Evolutionary conservation across 92 coral and sea anemone genomes (phyloP).

Genomic region (Porites evermanni): DNA sequence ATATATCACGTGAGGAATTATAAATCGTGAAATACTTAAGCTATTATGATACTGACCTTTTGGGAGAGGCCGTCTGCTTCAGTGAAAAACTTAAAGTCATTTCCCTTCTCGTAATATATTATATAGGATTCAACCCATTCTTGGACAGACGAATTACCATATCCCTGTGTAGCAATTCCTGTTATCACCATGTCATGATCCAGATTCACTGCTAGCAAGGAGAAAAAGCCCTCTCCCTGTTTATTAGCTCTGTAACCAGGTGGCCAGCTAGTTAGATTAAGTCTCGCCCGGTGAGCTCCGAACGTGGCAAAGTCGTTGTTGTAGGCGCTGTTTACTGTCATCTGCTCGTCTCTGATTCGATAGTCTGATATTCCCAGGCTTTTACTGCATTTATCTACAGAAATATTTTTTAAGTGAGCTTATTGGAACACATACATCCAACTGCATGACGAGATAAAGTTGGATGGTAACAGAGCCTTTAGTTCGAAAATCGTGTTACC

Average conservation of each 20-base stretch:
- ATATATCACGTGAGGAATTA: no score
- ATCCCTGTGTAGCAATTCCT: conserved; percentile 87
- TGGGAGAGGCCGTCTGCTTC: background rate
- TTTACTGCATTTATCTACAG: conserved; percentile 22
- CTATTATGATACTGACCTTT: background rate
- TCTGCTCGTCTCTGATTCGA: conserved; percentile 72
- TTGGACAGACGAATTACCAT: conserved; percentile 64
- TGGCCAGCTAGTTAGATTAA: conserved; percentile 57
- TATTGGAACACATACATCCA: no score
- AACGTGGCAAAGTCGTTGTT: conserved; percentile 21
- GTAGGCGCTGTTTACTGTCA: conserved; percentile 50
- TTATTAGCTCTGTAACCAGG: conserved; percentile 78
- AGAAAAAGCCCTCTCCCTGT: background rate
- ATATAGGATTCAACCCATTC: conserved; percentile 71
- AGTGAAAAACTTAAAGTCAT: background rate
- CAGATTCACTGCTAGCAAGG: conserved; percentile 71
- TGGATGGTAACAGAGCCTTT: no score
- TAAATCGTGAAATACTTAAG: no score
- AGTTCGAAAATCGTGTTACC: no score
- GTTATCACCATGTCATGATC: conserved; percentile 70
- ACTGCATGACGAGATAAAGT: no score
- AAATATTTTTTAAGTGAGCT: background rate
- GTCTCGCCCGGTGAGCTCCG: conserved; percentile 47
- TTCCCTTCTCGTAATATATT: conserved; percentile 47
- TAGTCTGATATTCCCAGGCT: conserved; percentile 75